These are phyloP conservation scores for Tenthredo distinguenda DNA, from an alignment of 2,888 invertebrate genomes.

Conservation along the genomic window DNA sequence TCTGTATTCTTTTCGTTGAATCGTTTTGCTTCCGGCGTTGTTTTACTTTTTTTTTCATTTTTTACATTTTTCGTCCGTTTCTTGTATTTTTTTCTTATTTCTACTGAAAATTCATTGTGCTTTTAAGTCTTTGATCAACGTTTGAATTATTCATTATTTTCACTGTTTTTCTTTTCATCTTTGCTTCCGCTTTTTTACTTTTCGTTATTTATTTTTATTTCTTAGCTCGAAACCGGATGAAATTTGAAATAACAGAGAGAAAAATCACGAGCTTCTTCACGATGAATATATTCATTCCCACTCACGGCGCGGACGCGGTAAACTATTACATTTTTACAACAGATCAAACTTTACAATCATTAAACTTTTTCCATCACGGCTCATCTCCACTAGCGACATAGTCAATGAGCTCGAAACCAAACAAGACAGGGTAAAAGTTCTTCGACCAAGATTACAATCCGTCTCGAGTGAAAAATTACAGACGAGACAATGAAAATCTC, in stretches of 20 bases:
- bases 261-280: background rate
- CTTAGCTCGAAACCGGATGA: background rate
- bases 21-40: constrained; percentile 21
- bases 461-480: background rate
- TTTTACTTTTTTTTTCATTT: background rate
- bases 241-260: background rate
- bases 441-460: background rate
- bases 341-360: constrained; percentile 1
- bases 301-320: background rate
- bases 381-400: background rate
- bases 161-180: background rate
- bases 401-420: background rate
- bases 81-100: background rate
- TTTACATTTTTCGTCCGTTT: background rate
- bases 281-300: constrained; percentile 10
- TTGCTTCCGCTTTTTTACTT: background rate
- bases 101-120: constrained; percentile 16
- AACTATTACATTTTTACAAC: background rate
- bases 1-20: constrained; percentile 12
- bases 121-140: constrained; percentile 45
- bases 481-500: background rate
- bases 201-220: background rate
- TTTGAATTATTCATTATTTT: constrained; percentile 37
- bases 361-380: constrained; percentile 34
- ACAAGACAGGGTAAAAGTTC: background rate